Conservation (phyloP, 1,140 invertebrate species). For the Homarus americanus region DNA sequence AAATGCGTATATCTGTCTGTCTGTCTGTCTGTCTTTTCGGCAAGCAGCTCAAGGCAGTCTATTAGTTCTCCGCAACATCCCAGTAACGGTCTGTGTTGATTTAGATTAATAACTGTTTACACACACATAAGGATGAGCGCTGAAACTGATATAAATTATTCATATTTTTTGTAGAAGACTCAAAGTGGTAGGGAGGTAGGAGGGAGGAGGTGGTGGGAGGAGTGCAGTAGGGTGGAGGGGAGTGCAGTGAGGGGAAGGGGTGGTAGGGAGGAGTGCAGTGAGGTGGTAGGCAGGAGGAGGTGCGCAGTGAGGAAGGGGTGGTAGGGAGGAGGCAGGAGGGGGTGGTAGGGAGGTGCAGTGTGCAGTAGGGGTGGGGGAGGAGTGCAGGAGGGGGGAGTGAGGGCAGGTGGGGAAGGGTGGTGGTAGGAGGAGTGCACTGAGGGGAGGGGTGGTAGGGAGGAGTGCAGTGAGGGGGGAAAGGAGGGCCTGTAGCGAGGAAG, state of each 20-base stretch:
- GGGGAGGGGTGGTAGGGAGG: no score
- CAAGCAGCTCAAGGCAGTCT: background rate
- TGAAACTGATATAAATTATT: background rate
- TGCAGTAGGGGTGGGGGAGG: no score
- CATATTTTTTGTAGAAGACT: background rate
- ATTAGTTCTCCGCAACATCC: background rate
- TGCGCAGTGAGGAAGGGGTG: no score
- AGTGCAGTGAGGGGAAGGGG: no score
- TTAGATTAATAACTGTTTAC: slow-evolving; percentile 20
- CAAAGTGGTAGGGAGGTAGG: background rate
- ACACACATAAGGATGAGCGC: background rate
- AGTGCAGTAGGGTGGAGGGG: no score
- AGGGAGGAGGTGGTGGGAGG: no score
- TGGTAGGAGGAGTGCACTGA: background rate
- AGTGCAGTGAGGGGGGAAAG: no score
- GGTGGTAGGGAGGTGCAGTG: no score
- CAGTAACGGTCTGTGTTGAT: background rate
- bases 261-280: no score
- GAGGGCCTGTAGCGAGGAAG: no score
- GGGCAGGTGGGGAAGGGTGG: background rate
- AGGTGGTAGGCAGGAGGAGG: no score
- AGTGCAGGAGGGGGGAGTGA: background rate
- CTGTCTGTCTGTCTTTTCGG: background rate
- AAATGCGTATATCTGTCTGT: background rate
- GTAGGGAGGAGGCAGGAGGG: no score